A percentile compares a stretch with the other conserved stretches of the same genome.
phyloP scores from a whole-genome alignment of 2,113 vertebrate genomes.

The Phyllostomus discolor region DNA sequence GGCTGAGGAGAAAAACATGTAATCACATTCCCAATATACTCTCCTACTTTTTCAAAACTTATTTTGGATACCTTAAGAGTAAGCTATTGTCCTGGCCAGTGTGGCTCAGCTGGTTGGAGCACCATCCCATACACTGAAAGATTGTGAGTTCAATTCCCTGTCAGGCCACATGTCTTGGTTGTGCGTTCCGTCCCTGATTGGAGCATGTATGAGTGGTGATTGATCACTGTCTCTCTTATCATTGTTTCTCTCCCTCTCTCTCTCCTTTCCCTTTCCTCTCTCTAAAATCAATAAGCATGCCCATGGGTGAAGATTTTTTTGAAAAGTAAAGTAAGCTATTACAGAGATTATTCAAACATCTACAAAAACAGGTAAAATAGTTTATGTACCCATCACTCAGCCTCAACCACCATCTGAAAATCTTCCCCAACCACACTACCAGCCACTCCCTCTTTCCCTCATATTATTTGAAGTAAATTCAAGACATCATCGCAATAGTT shows the following conservation, averaged over 20 bases:
- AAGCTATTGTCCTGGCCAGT: neutral
- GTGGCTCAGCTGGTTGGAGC: no score
- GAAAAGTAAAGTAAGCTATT: neutral
- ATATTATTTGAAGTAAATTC: neutral
- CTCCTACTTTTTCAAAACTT: neutral
- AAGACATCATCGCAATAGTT: neutral
- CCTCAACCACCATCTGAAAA: neutral
- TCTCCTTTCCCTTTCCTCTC: no score
- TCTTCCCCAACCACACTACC: neutral
- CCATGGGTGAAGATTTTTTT: no score
- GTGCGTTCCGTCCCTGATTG: no score
- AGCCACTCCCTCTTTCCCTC: neutral
- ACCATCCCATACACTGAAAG: no score
- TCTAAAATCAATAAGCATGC: no score
- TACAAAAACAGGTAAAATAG: neutral
- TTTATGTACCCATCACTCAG: neutral
- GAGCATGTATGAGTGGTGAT: no score
- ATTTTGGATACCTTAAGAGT: neutral
- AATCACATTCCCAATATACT: neutral
- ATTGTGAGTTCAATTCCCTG: no score
- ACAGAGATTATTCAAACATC: slow-evolving; percentile 3
- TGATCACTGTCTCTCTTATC: no score
- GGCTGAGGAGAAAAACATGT: neutral
- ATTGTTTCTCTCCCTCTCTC: no score
- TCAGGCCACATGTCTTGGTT: no score